These are phyloP conservation scores for Drosophila nikananu DNA, from an alignment of 1,140 invertebrate species.

Conservation along the genomic window DNA sequence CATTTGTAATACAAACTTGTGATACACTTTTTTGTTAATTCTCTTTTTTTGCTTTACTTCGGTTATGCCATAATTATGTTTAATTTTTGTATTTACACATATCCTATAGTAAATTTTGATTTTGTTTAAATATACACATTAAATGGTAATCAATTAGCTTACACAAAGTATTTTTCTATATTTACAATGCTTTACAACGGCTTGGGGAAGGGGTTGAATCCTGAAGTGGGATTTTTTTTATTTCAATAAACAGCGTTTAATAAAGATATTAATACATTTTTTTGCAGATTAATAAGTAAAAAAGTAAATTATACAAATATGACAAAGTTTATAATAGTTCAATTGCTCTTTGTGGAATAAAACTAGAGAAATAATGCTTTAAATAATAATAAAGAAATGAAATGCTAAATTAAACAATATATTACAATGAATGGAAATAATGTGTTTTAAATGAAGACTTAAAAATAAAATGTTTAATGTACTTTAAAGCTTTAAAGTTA, in stretches of 20 bases:
- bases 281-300: neutral
- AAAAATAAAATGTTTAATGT: neutral
- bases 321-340: neutral
- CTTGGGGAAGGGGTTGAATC: neutral
- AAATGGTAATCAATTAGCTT: slow-evolving; percentile 57
- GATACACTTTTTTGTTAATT: slow-evolving; percentile 21
- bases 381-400: neutral
- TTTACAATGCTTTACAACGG: slow-evolving; percentile 40
- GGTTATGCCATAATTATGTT: slow-evolving; percentile 52
- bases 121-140: slow-evolving; percentile 72
- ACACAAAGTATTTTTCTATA: slow-evolving; percentile 33
- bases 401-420: neutral
- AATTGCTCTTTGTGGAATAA: neutral
- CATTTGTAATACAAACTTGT: neutral
- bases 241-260: slow-evolving; percentile 40
- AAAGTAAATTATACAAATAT: neutral
- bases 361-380: neutral
- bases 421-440: too few relatives aligned
- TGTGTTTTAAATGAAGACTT: neutral
- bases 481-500: neutral
- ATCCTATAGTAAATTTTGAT: slow-evolving; percentile 58
- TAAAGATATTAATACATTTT: slow-evolving; percentile 13
- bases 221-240: slow-evolving; percentile 1
- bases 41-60: slow-evolving; percentile 3
- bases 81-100: slow-evolving; percentile 66